Conservation (phyloP, 2,113 vertebrate species). For the Cyrtonyx montezumae region DNA sequence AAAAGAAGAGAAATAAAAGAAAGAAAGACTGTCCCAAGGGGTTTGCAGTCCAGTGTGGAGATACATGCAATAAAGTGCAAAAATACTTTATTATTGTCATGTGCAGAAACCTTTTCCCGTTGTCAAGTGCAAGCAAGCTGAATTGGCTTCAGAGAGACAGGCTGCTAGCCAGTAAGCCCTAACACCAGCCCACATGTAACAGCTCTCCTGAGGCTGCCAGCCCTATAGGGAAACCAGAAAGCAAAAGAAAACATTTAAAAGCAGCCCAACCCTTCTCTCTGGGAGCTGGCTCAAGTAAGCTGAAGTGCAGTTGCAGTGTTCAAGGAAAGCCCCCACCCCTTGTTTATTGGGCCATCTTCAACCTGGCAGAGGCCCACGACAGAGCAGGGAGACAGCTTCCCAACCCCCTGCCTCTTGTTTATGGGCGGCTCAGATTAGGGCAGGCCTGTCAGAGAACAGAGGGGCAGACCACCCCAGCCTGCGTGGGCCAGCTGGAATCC, state of each 20-base stretch:
- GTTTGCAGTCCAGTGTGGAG: neutral
- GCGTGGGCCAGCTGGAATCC: neutral
- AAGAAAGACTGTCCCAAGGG: neutral
- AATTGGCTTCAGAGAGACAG: neutral
- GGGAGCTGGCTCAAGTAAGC: neutral
- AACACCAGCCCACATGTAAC: neutral
- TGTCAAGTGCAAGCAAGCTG: neutral
- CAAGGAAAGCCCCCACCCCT: neutral
- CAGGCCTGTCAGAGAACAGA: neutral
- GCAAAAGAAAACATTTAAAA: neutral
- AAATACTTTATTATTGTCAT: neutral
- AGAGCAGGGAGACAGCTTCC: neutral
- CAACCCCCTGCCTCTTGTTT: accelerated
- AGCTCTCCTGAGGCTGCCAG: neutral
- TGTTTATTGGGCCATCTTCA: neutral
- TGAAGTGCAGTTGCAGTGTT: accelerated
- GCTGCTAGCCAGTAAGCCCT: neutral
- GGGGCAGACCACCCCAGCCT: neutral
- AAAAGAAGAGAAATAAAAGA: neutral
- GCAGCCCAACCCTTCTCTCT: neutral
- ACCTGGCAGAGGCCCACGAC: accelerated
- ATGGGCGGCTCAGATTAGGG: accelerated
- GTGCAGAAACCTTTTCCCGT: neutral
- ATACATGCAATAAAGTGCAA: neutral
- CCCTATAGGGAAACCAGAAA: neutral